A percentile compares a stretch with the other conserved stretches of the same genome.
phyloP scores from a whole-genome alignment of 1,140 invertebrate genomes.

The Drosophila nebulosa region DNA sequence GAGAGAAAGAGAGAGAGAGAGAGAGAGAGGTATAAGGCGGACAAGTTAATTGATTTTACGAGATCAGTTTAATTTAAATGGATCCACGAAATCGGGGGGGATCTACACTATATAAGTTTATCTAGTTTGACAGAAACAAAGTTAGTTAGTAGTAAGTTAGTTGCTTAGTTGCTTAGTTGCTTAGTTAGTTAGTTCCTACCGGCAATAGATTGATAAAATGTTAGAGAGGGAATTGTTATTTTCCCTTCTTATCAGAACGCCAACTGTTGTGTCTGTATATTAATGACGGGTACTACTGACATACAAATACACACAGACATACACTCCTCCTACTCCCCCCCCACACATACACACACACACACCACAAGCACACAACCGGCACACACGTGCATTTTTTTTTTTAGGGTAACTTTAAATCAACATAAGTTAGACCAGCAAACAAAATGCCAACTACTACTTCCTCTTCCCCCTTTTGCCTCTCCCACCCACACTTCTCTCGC shows the following conservation, averaged over 20 bases:
- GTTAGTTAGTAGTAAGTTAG: no score
- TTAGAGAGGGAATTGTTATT: constrained; percentile 49
- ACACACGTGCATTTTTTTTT: not conserved
- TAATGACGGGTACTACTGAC: not conserved
- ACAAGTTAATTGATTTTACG: not conserved
- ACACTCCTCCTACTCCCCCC: no score
- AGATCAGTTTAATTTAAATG: not conserved
- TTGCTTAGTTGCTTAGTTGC: constrained; percentile 18
- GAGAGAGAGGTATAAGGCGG: no score
- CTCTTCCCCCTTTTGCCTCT: no score
- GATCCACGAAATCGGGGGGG: not conserved
- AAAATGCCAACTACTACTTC: no score
- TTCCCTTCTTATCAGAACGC: constrained; percentile 50
- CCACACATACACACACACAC: not conserved
- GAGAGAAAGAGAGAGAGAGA: no score
- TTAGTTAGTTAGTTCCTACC: constrained; percentile 28
- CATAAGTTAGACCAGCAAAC: not conserved
- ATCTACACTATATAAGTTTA: no score
- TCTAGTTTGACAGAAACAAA: constrained; percentile 7
- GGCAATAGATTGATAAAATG: constrained; percentile 65
- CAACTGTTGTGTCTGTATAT: constrained; percentile 47
- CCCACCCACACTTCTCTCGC: no score
- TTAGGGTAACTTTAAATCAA: not conserved
- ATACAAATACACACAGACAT: constrained; percentile 11
- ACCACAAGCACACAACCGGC: no score